These are phyloP conservation scores for Acanthornis magna DNA, from an alignment of 2,797 vertebrate genomes.

Conservation along the genomic window DNA sequence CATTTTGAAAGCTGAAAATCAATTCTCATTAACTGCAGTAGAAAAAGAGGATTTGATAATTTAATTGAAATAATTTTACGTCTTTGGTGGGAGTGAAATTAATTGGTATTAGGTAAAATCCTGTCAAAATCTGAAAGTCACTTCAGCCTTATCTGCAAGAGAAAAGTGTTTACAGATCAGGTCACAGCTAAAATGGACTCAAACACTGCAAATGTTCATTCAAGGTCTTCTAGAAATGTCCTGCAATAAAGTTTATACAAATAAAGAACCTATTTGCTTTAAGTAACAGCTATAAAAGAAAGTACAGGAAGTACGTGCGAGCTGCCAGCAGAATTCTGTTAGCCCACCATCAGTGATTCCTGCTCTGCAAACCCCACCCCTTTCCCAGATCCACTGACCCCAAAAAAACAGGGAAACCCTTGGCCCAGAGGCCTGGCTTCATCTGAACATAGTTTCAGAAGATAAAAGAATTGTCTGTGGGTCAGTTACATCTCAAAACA, in stretches of 20 bases:
- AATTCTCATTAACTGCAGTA: background rate
- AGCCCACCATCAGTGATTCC: background rate
- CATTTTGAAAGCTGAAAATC: background rate
- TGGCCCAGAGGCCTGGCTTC: background rate
- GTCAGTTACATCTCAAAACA: background rate
- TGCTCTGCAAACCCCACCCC: background rate
- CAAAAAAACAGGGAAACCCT: background rate
- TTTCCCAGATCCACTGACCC: background rate
- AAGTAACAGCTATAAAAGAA: conserved; percentile 1
- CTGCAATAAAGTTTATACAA: conserved; percentile 41
- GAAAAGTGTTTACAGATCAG: conserved; percentile 36
- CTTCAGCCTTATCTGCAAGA: conserved; percentile 27
- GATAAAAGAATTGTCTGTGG: background rate
- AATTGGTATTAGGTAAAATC: background rate
- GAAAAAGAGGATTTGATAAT: background rate
- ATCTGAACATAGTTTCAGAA: background rate
- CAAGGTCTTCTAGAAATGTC: conserved; percentile 53
- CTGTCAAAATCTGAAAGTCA: background rate
- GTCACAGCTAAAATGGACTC: conserved; percentile 28
- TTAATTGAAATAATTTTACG: background rate
- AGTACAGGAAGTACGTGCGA: background rate
- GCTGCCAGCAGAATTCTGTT: background rate
- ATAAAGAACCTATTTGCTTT: conserved; percentile 46
- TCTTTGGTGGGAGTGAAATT: background rate
- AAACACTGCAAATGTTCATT: conserved; percentile 1